Base-by-base conservation (phyloP, 2,797 vertebrate species). In the Muscicapa striata region DNA sequence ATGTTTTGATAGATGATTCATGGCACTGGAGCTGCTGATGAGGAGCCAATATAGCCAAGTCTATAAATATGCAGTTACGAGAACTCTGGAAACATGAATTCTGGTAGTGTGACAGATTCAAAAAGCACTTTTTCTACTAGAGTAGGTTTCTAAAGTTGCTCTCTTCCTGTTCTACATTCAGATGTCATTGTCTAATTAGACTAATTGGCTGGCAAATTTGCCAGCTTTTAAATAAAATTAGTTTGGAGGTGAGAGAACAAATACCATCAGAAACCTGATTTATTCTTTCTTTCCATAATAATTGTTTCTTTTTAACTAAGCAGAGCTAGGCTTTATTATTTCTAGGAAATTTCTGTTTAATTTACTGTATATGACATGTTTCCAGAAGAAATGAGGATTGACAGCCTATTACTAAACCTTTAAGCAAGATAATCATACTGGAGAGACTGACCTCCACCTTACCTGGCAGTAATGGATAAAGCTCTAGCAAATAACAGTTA, bases 1-100 rank as follows among this genome's bases (percentile, higher is more conserved):
- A 81, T 92, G 94, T 90, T 97, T 93, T 96, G 93, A 94, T 81
- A 84, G 87, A 89, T 96, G 94, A 96, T 87, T 91, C 94, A 92
- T 81, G 77, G 89, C 74, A 66, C 72, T 87, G 66, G 72, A 92
- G 63, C 69, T 95, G 82, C 93, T 94, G 87, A 87, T 12, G 5
- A 86, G 84, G 79, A 94, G 89, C 89, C 91, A 51, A 8, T 85
- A 61, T 72, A 89, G 61, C 89, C 73, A 80, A 88, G 45, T 73
- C 92, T 95, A 88, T 95, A 94, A 96, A 93, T 94, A 94, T 11
- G 69, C 87, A 87, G 75, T 85, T 95, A 91, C 4, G 5, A 91
- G 91, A 93, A 84, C 84, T 78, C 62, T 95, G 93, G 82, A 87
- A 93, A 48, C 41, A 48, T 55, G 26, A 32, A 8, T 93, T 80